Percentiles rank a stretch among this genome's conserved stretches.
Conservation (phyloP, 2,888 invertebrate species). For the Mantis religiosa region DNA sequence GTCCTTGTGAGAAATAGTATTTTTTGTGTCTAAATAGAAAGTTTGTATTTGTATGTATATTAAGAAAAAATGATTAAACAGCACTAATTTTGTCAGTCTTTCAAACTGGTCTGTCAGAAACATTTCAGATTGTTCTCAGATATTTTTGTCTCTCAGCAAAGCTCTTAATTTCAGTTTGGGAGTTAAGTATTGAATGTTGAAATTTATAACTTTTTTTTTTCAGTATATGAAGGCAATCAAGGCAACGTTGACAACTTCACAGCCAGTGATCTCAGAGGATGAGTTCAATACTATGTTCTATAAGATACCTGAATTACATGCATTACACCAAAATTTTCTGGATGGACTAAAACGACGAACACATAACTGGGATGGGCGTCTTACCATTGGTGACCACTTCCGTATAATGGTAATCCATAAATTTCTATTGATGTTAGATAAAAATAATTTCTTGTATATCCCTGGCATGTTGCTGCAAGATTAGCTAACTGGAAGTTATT, state of each 20-base stretch:
- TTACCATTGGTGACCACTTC: slow-evolving; percentile 79
- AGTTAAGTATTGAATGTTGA: not conserved
- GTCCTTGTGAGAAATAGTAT: too few species aligned
- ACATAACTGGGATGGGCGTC: slow-evolving; percentile 69
- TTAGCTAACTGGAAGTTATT: slow-evolving; percentile 19
- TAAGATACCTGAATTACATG: slow-evolving; percentile 84
- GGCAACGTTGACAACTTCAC: slow-evolving; percentile 80
- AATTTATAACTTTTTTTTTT: slow-evolving; percentile 35
- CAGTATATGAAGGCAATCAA: slow-evolving; percentile 91
- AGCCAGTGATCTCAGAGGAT: slow-evolving; percentile 82
- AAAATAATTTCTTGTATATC: not conserved
- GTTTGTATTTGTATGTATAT: too few species aligned
- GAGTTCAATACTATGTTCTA: slow-evolving; percentile 90
- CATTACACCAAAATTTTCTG: slow-evolving; percentile 77
- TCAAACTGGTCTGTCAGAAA: too few species aligned
- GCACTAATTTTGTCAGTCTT: too few species aligned
- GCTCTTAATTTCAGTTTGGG: not conserved
- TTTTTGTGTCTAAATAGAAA: too few species aligned
- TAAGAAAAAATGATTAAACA: too few species aligned
- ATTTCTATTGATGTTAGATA: not conserved
- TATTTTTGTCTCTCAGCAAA: too few species aligned
- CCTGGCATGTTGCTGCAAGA: too few species aligned
- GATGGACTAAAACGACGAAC: slow-evolving; percentile 67
- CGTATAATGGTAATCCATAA: slow-evolving; percentile 62
- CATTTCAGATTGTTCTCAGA: too few species aligned